phyloP scores from a whole-genome alignment of 1,140 invertebrate species.

The Tetraneura akinire region DNA sequence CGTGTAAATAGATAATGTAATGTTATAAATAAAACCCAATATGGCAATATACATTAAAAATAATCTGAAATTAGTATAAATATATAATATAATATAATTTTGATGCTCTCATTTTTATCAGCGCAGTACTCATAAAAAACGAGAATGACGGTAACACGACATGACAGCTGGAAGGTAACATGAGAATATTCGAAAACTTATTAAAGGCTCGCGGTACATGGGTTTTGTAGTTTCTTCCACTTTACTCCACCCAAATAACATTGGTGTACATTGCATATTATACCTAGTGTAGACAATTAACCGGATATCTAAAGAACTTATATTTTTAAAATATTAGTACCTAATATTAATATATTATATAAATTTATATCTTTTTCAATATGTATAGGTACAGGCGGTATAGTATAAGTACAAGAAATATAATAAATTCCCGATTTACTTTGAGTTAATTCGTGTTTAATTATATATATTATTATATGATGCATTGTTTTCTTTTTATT shows the following conservation, averaged over 20 bases:
- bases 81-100: too few species aligned
- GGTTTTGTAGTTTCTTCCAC: constrained; percentile 48
- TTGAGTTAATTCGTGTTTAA: too few species aligned
- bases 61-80: too few species aligned
- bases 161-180: constrained; percentile 47
- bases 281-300: constrained; percentile 28
- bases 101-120: constrained; percentile 24
- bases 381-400: too few species aligned
- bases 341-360: constrained; percentile 14
- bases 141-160: constrained; percentile 15
- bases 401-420: too few species aligned
- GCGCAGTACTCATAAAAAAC: constrained; percentile 18
- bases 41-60: too few species aligned
- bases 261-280: constrained; percentile 29
- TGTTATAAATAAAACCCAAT: too few species aligned
- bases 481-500: too few species aligned
- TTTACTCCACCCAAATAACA: constrained; percentile 33
- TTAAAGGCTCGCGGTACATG: constrained; percentile 39
- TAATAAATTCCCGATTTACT: too few species aligned
- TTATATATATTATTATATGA: too few species aligned
- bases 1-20: too few species aligned
- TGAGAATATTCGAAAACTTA: constrained; percentile 39
- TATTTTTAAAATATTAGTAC: constrained; percentile 2
- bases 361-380: neutral
- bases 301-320: constrained; percentile 36